Evolutionary conservation across 92 coral and sea anemone genomes (phyloP), one percentile per base, ranked within the genome.

Genomic region (Diadumene lineata): DNA sequence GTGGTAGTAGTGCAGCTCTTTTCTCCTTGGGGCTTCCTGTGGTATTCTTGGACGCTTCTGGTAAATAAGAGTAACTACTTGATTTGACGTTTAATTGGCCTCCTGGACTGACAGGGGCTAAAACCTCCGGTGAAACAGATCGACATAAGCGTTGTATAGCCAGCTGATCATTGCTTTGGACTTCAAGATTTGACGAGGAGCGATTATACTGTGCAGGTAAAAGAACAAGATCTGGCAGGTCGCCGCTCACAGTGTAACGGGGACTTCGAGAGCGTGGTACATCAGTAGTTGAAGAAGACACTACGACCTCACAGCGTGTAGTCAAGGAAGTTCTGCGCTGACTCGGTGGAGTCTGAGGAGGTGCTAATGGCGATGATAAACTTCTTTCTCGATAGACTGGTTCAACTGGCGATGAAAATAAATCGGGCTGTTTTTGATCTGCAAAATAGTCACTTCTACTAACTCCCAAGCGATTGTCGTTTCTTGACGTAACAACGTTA

Each of bases 161-260:
- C 29, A 58, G 50, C 43, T 25, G 64, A 23, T 22, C 71, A 31
- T 50, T 10, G 23, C 22, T 22, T 22, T 6, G 15, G 26, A 26
- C 7, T 10, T 58, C 64, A 1, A 25, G 31, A 31, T 50, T 64
- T 44, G 28, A 1, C 2, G 81, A 66, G 1, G 73, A 76, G 1
- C 63, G 75, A 25, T 46, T 24, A 27, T 34, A 62, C 19, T 75
- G 22, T 21, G 70, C 70, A 2, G 89, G 68, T 73, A 75, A 84
- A 9, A 88, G 76, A 31, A 86, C 68, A 44, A 90, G 86, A 34
- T 90, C 96, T 0, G 96, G 96, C 26, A 90, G 56, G 30, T 80
- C 79, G 0, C 60, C 26, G 21, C 72, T 58, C 34, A 66, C 64
- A 69, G 75, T 79, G 44, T 10, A 48, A 19, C 76, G 85, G 3